These are phyloP conservation scores for Sphaerolaimus hirsutus DNA, from an alignment of 2,888 invertebrate species.

Conservation along the genomic window DNA sequence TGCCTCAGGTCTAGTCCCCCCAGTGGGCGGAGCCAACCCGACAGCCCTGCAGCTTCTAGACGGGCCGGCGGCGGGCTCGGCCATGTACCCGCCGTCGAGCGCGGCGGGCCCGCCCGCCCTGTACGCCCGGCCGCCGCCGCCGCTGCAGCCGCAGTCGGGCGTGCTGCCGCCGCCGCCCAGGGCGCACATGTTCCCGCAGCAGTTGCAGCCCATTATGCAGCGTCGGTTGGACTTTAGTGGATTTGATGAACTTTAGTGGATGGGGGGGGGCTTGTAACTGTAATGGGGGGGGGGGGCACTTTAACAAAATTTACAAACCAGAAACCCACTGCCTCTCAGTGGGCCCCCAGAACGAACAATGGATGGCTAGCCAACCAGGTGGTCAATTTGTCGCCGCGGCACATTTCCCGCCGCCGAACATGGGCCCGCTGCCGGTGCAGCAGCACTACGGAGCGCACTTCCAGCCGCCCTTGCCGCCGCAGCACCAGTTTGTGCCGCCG, in stretches of 20 bases:
- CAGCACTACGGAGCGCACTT: not conserved
- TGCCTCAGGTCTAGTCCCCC: not conserved
- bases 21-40: not conserved
- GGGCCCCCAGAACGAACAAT: no score
- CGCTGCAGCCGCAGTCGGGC: not conserved
- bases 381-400: no score
- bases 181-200: not conserved
- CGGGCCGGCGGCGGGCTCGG: not conserved
- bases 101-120: not conserved
- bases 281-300: no score
- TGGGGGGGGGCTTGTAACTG: not conserved
- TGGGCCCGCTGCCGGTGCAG: slow-evolving; percentile 1
- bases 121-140: not conserved
- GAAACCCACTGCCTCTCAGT: no score
- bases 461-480: not conserved
- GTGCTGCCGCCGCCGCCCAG: not conserved
- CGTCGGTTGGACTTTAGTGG: not conserved
- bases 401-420: not conserved
- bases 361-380: no score
- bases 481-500: no score
- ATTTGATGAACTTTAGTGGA: not conserved
- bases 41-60: not conserved
- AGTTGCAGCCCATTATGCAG: not conserved
- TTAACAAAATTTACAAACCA: no score
- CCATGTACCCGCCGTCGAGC: not conserved